Evolutionary conservation across 2,113 vertebrate species (phyloP).

Genomic region (Hoplias malabaricus): DNA sequence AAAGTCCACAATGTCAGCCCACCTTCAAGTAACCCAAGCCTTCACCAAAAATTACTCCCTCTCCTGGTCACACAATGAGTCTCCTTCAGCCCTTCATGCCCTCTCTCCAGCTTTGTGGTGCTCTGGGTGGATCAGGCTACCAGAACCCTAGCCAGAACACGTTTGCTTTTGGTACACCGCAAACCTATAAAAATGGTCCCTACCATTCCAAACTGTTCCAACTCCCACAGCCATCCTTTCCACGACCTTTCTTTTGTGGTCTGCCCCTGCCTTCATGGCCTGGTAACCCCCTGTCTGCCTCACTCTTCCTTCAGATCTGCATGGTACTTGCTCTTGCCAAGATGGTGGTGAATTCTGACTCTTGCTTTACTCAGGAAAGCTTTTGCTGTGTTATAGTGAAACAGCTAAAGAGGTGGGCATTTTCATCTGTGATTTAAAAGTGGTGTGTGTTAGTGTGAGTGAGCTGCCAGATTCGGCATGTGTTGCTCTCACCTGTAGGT

Average conservation of each 20-base stretch:
- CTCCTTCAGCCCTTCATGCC: constrained; percentile 64
- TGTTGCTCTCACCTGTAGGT: constrained; percentile 46
- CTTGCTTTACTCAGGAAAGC: constrained; percentile 29
- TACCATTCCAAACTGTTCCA: constrained; percentile 40
- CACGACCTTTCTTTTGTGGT: constrained; percentile 42
- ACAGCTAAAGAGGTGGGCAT: constrained; percentile 24
- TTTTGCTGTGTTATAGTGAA: constrained; percentile 26
- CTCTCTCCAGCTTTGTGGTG: constrained; percentile 61
- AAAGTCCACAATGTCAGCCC: constrained; percentile 64
- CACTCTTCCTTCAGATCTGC: constrained; percentile 34
- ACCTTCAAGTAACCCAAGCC: constrained; percentile 76
- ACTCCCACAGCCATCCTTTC: constrained; percentile 41
- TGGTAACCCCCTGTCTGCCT: constrained; percentile 35
- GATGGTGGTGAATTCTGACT: constrained; percentile 41
- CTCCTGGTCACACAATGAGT: constrained; percentile 68
- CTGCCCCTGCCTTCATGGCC: constrained; percentile 40
- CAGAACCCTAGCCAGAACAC: constrained; percentile 45
- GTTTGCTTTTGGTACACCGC: constrained; percentile 52
- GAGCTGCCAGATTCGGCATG: constrained; percentile 44
- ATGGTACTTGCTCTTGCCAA: constrained; percentile 38
- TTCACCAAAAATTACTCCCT: constrained; percentile 63
- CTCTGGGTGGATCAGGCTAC: constrained; percentile 65
- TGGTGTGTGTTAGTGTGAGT: constrained; percentile 28
- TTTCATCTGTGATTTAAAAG: constrained; percentile 35
- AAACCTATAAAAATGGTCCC: constrained; percentile 44